Evolutionary conservation across 2,113 vertebrate genomes (phyloP), one percentile per base, ranked within the genome.

Genomic region (Phalacrocorax brasilianus): DNA sequence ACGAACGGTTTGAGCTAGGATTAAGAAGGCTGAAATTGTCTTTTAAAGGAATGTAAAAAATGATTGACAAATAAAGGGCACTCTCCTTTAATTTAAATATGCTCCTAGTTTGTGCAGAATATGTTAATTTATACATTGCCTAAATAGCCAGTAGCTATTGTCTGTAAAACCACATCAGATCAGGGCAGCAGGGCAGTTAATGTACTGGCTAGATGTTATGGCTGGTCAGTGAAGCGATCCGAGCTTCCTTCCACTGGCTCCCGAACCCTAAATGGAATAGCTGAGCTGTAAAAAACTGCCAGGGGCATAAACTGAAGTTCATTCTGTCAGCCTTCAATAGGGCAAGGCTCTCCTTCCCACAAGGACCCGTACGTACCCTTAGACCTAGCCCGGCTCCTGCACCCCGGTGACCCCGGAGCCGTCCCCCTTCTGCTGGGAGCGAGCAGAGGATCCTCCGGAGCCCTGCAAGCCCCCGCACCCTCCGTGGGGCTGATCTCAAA

Each of bases 121-220:
- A 95, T 97, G 97, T 93, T 97, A 97, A 97, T 97, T 97, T 97
- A 96, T 97, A 95, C 95, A 94, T 96, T 95, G 97, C 95, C 96
- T 96, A 94, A 96, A 96, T 95, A 96, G 97, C 97, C 97, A 82
- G 97, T 97, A 95, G 97, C 96, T 94, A 96, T 97, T 96, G 96
- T 97, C 97, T 97, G 97, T 93, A 97, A 96, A 97, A 95, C 95
- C 97, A 91, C 96, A 97, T 97, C 97, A 95, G 96, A 96, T 97
- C 97, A 97, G 97, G 97, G 97, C 97, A 97, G 97, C 97, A 95
- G 97, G 97, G 97, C 97, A 96, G 96, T 92, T 97, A 97, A 97
- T 97, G 97, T 95, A 97, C 97, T 97, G 97, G 97, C 97, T 96
- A 20, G 97, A 95, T 97, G 97, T 97, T 97, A 81, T 77, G 97